A percentile compares a stretch with the other conserved stretches of the same genome.
phyloP scores from a whole-genome alignment of 2,113 vertebrate species.

The Chionis minor region DNA sequence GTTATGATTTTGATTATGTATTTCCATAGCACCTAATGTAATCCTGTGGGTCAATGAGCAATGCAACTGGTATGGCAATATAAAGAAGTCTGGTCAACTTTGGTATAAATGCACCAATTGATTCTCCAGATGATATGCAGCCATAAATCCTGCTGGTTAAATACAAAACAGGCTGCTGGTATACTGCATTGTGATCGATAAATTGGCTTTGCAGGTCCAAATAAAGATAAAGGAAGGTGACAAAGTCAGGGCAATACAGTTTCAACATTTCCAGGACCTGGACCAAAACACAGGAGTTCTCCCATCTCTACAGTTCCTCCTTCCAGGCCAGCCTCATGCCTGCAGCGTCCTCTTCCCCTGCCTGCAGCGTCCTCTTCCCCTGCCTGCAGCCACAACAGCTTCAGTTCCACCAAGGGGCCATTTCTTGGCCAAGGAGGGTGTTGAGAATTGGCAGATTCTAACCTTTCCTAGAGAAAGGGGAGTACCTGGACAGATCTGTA shows the following conservation, averaged over 20 bases:
- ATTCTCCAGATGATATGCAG: not conserved
- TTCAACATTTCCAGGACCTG: not conserved
- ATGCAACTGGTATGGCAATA: not conserved
- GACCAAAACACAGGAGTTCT: accelerated
- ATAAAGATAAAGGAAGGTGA: not conserved
- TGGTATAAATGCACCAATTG: not conserved
- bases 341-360: not conserved
- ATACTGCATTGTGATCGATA: not conserved
- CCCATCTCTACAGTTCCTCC: not conserved
- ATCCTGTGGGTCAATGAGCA: not conserved
- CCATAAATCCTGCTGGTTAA: not conserved
- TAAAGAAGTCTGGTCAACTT: not conserved
- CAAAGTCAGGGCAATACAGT: not conserved
- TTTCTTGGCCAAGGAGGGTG: not conserved
- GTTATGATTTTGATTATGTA: not conserved
- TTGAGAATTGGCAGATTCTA: not conserved
- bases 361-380: not conserved
- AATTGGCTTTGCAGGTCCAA: not conserved
- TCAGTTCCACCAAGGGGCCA: not conserved
- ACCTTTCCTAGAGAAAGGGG: not conserved
- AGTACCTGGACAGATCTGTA: not conserved
- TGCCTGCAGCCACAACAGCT: not conserved
- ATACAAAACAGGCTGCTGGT: not conserved
- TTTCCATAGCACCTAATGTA: not conserved
- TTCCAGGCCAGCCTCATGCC: not conserved